These are phyloP conservation scores for Agraylea sexmaculata DNA, from an alignment of 1,140 invertebrate species.

Conservation along the genomic window DNA sequence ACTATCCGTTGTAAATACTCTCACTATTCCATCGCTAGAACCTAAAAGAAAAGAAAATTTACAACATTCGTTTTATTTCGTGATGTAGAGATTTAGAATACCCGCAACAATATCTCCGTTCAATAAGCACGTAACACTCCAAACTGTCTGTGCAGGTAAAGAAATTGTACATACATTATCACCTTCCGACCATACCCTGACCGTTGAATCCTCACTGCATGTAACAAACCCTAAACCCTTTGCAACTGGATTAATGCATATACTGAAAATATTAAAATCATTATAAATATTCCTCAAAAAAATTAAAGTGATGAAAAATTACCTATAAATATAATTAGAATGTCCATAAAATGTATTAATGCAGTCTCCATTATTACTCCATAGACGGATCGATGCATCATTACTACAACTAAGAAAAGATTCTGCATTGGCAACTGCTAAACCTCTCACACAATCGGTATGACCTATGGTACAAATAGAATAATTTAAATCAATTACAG, in stretches of 20 bases:
- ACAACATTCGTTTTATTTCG: constrained; percentile 11
- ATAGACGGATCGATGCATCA: constrained; percentile 73
- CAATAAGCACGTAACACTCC: constrained; percentile 66
- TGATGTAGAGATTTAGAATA: constrained; percentile 13
- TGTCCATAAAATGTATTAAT: constrained; percentile 70
- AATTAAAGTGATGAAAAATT: constrained; percentile 22
- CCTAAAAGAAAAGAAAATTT: constrained; percentile 23
- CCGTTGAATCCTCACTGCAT: constrained; percentile 77
- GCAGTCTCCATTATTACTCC: constrained; percentile 69
- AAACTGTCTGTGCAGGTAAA: constrained; percentile 78
- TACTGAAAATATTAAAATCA: constrained; percentile 28
- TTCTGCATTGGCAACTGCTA: constrained; percentile 53
- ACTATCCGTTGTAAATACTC: constrained; percentile 69
- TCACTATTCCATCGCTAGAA: constrained; percentile 70
- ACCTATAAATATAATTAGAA: constrained; percentile 66
- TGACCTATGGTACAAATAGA: constrained; percentile 49
- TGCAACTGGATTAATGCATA: constrained; percentile 48
- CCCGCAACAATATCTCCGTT: constrained; percentile 90
- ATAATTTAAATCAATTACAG: not conserved
- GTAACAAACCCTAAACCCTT: constrained; percentile 53
- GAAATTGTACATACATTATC: constrained; percentile 58
- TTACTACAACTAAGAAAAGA: constrained; percentile 83
- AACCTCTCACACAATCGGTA: constrained; percentile 77
- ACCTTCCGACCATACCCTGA: constrained; percentile 67
- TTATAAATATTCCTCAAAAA: constrained; percentile 7